Percentiles rank a stretch among this genome's conserved stretches.
Conservation (phyloP, 1,140 invertebrate species). For the Achatina immaculata region DNA sequence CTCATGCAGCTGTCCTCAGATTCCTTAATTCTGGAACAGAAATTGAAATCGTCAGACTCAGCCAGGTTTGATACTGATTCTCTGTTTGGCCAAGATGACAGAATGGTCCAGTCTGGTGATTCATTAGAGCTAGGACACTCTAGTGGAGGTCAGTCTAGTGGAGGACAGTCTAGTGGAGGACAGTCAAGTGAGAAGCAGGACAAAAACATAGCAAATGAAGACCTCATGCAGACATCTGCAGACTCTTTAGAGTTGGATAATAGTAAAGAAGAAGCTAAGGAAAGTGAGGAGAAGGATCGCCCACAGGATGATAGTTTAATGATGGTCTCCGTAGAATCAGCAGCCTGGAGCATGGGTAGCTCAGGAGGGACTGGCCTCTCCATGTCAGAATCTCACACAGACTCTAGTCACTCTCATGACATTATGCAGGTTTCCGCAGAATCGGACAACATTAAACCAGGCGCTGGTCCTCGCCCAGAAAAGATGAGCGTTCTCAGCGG, state of each 20-base stretch:
- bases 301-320: slow-evolving; percentile 56
- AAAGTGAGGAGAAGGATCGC: slow-evolving; percentile 68
- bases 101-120: slow-evolving; percentile 75
- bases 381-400: slow-evolving; percentile 54
- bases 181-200: slow-evolving; percentile 40
- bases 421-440: slow-evolving; percentile 67
- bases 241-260: slow-evolving; percentile 76
- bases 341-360: slow-evolving; percentile 57
- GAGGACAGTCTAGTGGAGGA: slow-evolving; percentile 15
- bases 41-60: slow-evolving; percentile 40
- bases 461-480: slow-evolving; percentile 38
- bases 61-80: slow-evolving; percentile 75
- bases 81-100: slow-evolving; percentile 68
- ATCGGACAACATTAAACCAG: slow-evolving; percentile 52
- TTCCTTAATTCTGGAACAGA: slow-evolving; percentile 54
- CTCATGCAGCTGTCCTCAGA: slow-evolving; percentile 66
- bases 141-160: slow-evolving; percentile 24
- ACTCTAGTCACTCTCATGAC: slow-evolving; percentile 54
- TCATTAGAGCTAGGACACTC: slow-evolving; percentile 74
- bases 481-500: slow-evolving; percentile 38
- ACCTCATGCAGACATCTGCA: slow-evolving; percentile 73
- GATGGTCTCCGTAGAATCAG: slow-evolving; percentile 62
- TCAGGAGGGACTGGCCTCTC: slow-evolving; percentile 58
- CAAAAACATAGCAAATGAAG: slow-evolving; percentile 2
- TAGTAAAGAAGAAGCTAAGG: slow-evolving; percentile 62